Evolutionary conservation across 2,888 invertebrate genomes (phyloP).

Genomic region (Drosophila mulleri): DNA sequence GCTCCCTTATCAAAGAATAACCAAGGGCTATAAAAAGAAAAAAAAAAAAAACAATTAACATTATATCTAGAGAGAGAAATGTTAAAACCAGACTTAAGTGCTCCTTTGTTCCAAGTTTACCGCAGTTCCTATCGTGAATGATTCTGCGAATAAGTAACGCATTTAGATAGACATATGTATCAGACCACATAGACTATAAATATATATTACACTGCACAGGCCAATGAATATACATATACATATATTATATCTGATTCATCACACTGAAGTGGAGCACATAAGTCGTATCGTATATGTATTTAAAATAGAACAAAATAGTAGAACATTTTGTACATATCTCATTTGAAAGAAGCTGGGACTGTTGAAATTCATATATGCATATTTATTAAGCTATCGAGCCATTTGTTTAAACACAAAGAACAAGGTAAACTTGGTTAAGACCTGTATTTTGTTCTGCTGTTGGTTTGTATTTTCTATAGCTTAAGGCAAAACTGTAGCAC

Average conservation of each 20-base stretch:
- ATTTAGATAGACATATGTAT: neutral
- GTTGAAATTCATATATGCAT: neutral
- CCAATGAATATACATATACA: neutral
- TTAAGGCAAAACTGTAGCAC: conserved; percentile 9
- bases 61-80: conserved; percentile 6
- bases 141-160: conserved; percentile 3
- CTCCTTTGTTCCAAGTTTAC: neutral
- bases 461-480: neutral
- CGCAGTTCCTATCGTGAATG: neutral
- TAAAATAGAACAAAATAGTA: neutral
- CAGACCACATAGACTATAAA: neutral
- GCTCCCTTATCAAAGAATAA: conserved; percentile 16
- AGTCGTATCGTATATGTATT: neutral
- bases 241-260: neutral
- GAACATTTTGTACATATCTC: neutral
- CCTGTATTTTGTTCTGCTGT: conserved; percentile 37
- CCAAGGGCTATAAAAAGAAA: conserved; percentile 4
- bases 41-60: neutral
- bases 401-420: conserved; percentile 42
- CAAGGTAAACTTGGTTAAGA: conserved; percentile 37
- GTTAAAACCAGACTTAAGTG: neutral
- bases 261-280: neutral
- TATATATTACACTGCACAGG: neutral
- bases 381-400: conserved; percentile 11
- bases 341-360: neutral